phyloP scores from a whole-genome alignment of 1,140 invertebrate genomes.

The Neodiprion lecontei region DNA sequence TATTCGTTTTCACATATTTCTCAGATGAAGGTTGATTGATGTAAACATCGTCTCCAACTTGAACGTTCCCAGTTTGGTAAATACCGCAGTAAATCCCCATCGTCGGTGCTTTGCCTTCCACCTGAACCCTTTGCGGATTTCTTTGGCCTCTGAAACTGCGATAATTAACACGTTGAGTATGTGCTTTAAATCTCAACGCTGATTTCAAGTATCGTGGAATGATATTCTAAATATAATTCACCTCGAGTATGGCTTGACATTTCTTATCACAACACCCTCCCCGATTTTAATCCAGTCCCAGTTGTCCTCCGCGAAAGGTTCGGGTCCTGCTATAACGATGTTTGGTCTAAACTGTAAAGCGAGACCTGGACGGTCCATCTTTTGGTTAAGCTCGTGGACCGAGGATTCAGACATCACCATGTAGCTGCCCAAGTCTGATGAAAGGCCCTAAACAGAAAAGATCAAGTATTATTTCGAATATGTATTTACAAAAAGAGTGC shows the following conservation, averaged over 20 bases:
- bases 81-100: constrained; percentile 52
- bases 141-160: constrained; percentile 42
- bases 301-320: constrained; percentile 59
- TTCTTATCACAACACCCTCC: constrained; percentile 44
- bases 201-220: background rate
- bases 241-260: constrained; percentile 57
- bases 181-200: too few species aligned
- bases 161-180: constrained; percentile 11
- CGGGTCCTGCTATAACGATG: constrained; percentile 53
- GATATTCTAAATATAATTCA: constrained; percentile 25
- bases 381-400: constrained; percentile 52
- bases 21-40: constrained; percentile 24
- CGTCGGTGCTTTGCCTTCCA: constrained; percentile 43
- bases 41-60: constrained; percentile 48
- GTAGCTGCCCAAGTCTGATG: constrained; percentile 57
- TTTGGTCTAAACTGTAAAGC: constrained; percentile 61
- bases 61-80: constrained; percentile 43
- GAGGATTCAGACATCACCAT: constrained; percentile 57
- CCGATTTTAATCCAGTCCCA: constrained; percentile 63
- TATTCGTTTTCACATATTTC: background rate
- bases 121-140: constrained; percentile 27
- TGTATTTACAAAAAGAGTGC: constrained; percentile 4
- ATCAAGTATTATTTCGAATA: constrained; percentile 9
- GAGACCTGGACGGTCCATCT: constrained; percentile 42
- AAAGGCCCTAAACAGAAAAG: constrained; percentile 49